These are phyloP conservation scores for Magallana gigas DNA, from an alignment of 1,140 invertebrate genomes.

Conservation along the genomic window DNA sequence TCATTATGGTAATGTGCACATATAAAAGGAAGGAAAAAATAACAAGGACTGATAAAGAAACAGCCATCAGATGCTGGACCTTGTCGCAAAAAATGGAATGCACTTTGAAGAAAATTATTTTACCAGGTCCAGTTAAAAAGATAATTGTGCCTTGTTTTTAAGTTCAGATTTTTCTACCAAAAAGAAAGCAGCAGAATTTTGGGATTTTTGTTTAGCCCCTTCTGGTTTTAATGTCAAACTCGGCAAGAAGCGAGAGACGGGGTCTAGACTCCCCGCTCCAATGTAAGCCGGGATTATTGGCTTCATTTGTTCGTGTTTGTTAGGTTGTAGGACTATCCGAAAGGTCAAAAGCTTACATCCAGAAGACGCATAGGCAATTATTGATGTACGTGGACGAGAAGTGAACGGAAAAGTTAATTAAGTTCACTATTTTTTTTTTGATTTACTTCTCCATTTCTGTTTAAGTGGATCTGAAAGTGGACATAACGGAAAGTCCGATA, in stretches of 20 bases:
- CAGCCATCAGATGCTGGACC: too few relatives aligned
- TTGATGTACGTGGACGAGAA: background rate
- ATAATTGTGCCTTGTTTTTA: too few relatives aligned
- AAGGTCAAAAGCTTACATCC: constrained; percentile 10
- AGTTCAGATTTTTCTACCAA: too few relatives aligned
- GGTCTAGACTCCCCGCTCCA: background rate
- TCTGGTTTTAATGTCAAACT: background rate
- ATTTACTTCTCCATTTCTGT: constrained; percentile 4
- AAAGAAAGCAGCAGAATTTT: too few relatives aligned
- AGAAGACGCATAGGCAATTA: background rate
- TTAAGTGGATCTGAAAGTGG: background rate
- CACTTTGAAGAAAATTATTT: too few relatives aligned
- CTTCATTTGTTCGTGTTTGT: background rate
- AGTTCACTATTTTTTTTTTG: background rate
- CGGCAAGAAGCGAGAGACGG: background rate
- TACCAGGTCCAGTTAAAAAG: too few relatives aligned
- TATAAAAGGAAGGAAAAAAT: too few relatives aligned
- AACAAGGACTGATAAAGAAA: too few relatives aligned
- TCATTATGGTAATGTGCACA: too few relatives aligned
- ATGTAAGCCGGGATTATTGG: background rate
- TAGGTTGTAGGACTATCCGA: background rate
- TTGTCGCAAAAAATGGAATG: too few relatives aligned
- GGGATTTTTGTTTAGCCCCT: too few relatives aligned
- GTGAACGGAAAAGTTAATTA: constrained; percentile 11
- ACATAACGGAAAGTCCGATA: background rate